phyloP scores from a whole-genome alignment of 2,113 vertebrate species.

The Hippolais icterina region DNA sequence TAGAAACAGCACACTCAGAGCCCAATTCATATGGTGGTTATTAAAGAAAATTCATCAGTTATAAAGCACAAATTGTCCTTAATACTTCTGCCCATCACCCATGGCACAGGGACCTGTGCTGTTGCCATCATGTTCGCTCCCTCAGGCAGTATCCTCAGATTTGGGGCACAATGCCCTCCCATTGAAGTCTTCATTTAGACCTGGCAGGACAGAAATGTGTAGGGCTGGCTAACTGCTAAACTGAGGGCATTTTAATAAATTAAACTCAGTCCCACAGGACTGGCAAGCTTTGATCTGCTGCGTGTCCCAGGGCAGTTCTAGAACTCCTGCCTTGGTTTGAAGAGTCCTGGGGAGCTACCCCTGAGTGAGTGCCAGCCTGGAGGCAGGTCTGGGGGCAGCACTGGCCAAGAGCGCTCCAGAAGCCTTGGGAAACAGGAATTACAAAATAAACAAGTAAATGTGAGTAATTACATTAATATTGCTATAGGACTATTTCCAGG shows the following conservation, averaged over 20 bases:
- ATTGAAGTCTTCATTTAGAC: not conserved
- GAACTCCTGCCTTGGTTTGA: not conserved
- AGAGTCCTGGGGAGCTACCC: not conserved
- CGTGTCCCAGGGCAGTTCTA: not conserved
- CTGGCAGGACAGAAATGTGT: not conserved
- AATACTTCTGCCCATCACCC: not conserved
- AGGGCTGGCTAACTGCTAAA: not conserved
- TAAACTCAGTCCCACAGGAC: not conserved
- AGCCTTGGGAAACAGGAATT: not conserved
- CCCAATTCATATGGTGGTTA: not conserved
- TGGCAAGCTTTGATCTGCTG: not conserved
- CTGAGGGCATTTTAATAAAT: not conserved
- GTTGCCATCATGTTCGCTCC: not conserved
- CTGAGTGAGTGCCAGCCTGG: not conserved
- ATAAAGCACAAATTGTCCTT: not conserved
- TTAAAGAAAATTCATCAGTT: not conserved
- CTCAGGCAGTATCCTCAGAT: rapidly evolving
- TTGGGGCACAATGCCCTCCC: not conserved
- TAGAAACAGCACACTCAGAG: not conserved
- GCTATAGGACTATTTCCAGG: not conserved
- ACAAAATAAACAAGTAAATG: not conserved
- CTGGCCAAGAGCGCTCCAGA: not conserved
- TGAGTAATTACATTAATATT: not conserved
- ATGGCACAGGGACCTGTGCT: no score
- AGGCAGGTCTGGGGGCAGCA: rapidly evolving